A percentile compares a stretch with the other conserved stretches of the same genome.
Conservation (phyloP, 2,888 invertebrate species). For the Volucella inflata region DNA sequence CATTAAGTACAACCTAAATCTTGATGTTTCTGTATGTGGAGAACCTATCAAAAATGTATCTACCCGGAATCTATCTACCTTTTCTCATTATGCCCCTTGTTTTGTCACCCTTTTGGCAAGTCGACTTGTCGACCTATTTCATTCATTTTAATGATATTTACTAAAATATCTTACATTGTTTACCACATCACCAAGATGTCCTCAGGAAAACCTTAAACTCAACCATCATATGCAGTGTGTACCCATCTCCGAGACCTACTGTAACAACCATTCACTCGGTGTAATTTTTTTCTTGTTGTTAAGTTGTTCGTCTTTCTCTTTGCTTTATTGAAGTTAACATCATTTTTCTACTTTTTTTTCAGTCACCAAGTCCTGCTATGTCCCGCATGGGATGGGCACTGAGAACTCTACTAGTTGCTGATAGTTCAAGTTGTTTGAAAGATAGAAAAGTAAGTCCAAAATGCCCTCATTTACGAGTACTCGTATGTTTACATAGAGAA, state of each 20-base stretch:
- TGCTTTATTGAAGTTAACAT: conserved; percentile 13
- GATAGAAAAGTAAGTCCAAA: conserved; percentile 85
- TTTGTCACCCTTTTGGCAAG: background rate
- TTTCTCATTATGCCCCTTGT: too few relatives aligned
- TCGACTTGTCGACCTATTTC: background rate
- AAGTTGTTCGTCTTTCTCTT: background rate
- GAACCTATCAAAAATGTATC: too few relatives aligned
- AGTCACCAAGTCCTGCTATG: conserved; percentile 88
- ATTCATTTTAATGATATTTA: background rate
- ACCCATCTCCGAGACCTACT: conserved; percentile 37
- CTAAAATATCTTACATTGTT: too few relatives aligned
- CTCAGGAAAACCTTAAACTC: background rate
- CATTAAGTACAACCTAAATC: background rate
- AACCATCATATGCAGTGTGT: background rate
- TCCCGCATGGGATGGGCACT: conserved; percentile 89
- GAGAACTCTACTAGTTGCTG: conserved; percentile 87
- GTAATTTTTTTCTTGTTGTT: conserved; percentile 10
- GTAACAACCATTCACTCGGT: conserved; percentile 4
- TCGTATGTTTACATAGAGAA: conserved; percentile 8
- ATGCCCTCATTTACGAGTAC: conserved; percentile 8
- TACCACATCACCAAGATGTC: background rate
- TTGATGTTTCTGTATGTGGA: too few relatives aligned
- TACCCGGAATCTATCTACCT: too few relatives aligned
- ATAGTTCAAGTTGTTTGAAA: conserved; percentile 86
- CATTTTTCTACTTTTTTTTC: conserved; percentile 68